Percentiles rank a stretch among this genome's conserved stretches.
phyloP scores from a whole-genome alignment of 2,888 invertebrate genomes.

The Alloplasta piceator region DNA sequence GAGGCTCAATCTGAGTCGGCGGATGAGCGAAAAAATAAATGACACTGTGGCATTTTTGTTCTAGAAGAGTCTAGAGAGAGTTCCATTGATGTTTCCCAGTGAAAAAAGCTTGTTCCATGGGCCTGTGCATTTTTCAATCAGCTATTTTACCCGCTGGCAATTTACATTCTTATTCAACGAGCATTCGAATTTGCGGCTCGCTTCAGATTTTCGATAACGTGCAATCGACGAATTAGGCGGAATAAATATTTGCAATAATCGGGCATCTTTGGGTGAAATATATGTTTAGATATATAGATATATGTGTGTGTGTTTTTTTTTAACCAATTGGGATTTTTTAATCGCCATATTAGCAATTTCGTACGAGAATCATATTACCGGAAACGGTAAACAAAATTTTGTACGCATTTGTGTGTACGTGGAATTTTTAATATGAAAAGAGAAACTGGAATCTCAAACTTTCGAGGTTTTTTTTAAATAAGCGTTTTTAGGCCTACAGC shows the following conservation, averaged over 20 bases:
- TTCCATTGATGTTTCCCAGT: conserved; percentile 15
- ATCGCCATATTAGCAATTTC: conserved; percentile 27
- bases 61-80: background rate
- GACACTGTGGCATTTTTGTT: conserved; percentile 7
- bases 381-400: conserved; percentile 19
- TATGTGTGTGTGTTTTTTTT: background rate
- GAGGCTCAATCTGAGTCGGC: background rate
- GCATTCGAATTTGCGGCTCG: conserved; percentile 12
- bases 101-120: conserved; percentile 41
- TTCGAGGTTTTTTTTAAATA: conserved; percentile 40
- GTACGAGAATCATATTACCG: conserved; percentile 18
- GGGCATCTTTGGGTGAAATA: conserved; percentile 19
- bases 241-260: conserved; percentile 45
- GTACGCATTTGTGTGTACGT: conserved; percentile 10
- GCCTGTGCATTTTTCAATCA: conserved; percentile 24
- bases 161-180: conserved; percentile 29
- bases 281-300: too few species aligned
- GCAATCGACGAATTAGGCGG: conserved; percentile 37
- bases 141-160: background rate
- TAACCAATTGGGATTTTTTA: conserved; percentile 5
- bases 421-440: conserved; percentile 12
- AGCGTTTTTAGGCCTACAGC: conserved; percentile 53
- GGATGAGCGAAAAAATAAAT: background rate
- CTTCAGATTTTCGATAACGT: conserved; percentile 32
- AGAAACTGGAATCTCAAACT: background rate